A percentile compares a stretch with the other conserved stretches of the same genome.
Conservation (phyloP, 2,797 vertebrate genomes). For the Columba guinea region DNA sequence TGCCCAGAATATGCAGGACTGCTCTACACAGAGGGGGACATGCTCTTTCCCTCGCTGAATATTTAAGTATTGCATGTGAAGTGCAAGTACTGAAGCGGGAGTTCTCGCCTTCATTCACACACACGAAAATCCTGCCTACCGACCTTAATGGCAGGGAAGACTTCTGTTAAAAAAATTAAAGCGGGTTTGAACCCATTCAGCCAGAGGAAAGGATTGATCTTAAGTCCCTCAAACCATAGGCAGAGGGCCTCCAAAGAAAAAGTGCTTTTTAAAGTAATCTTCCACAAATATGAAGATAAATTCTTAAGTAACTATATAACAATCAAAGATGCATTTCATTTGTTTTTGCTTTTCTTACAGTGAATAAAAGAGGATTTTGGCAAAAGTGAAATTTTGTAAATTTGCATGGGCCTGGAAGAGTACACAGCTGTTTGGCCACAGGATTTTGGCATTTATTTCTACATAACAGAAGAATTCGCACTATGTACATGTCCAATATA, state of each 20-base stretch:
- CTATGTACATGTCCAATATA: too few species aligned
- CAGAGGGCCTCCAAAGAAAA: fast-evolving
- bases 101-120: background rate
- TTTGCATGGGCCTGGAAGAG: background rate
- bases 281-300: background rate
- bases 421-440: background rate
- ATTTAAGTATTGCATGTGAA: background rate
- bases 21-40: fast-evolving
- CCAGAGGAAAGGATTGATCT: background rate
- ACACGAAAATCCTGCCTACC: background rate
- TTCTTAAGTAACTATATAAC: background rate
- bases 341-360: background rate
- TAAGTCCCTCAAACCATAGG: background rate
- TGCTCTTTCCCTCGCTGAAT: background rate
- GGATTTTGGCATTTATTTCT: background rate
- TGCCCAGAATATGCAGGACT: background rate
- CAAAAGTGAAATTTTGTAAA: background rate
- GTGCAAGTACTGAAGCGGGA: background rate
- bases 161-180: background rate
- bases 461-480: background rate
- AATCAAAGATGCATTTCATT: background rate
- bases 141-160: background rate
- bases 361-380: background rate
- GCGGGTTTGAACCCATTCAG: background rate
- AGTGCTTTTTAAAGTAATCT: background rate